Evolutionary conservation across 2,113 vertebrate species (phyloP).

Genomic region (Hyaena hyaena): DNA sequence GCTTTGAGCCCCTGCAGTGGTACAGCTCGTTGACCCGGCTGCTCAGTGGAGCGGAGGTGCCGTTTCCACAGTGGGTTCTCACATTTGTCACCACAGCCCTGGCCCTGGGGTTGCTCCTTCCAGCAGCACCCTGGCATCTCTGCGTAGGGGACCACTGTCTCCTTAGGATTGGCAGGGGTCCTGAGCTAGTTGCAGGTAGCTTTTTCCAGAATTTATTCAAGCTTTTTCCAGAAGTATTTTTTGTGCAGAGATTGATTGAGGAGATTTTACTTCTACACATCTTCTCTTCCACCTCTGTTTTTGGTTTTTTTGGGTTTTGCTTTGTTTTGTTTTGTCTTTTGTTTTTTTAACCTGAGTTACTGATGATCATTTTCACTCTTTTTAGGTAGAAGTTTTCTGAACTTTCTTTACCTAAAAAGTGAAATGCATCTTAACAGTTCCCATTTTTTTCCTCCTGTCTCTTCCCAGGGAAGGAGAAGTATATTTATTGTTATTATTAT

Average conservation of each 20-base stretch:
- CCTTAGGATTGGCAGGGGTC: background rate
- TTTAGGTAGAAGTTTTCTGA: background rate
- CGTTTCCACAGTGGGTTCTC: background rate
- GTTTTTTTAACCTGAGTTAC: background rate
- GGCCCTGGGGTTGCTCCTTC: background rate
- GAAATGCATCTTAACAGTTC: background rate
- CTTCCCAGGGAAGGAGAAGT: background rate
- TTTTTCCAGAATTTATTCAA: background rate
- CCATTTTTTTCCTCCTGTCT: background rate
- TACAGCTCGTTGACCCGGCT: background rate
- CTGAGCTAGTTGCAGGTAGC: background rate
- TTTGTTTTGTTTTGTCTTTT: too few relatives aligned
- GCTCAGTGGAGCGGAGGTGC: background rate
- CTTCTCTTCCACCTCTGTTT: background rate
- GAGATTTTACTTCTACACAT: background rate
- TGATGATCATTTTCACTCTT: background rate
- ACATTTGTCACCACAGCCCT: background rate
- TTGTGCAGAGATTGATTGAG: background rate
- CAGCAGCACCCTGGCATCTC: background rate
- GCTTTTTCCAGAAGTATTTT: background rate
- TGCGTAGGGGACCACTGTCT: background rate
- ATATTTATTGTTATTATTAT: background rate
- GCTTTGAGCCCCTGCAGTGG: background rate
- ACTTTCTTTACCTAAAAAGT: constrained; percentile 9
- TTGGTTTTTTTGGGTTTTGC: background rate